Evolutionary conservation across 2,113 vertebrate species (phyloP).

Genomic region (Channa argus): DNA sequence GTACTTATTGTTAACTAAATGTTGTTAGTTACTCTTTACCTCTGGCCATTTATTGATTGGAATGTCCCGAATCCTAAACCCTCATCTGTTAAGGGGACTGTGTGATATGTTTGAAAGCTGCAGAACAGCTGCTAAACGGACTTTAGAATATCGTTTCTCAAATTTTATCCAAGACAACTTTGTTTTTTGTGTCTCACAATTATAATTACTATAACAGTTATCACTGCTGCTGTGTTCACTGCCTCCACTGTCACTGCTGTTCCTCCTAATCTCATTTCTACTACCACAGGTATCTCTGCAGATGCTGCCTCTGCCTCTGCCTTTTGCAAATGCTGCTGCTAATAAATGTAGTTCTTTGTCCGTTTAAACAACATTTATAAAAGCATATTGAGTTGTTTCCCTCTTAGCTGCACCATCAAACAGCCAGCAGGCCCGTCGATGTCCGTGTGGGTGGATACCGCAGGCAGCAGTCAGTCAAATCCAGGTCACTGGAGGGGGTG

Average conservation of each 20-base stretch:
- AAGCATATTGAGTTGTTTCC: slow-evolving; percentile 34
- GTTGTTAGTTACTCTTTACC: too few relatives aligned
- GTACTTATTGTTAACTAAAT: too few relatives aligned
- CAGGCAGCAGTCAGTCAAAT: slow-evolving; percentile 75
- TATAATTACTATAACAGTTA: too few relatives aligned
- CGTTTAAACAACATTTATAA: background rate
- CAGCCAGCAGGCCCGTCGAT: slow-evolving; percentile 33
- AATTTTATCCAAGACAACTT: too few relatives aligned
- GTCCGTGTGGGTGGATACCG: slow-evolving; percentile 56
- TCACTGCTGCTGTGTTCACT: background rate
- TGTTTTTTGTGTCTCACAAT: too few relatives aligned
- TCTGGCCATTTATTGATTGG: too few relatives aligned
- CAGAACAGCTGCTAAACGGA: background rate
- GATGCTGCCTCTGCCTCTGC: too few relatives aligned
- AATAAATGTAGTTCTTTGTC: background rate
- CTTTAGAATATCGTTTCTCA: background rate
- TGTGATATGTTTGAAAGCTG: background rate
- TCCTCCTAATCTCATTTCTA: background rate
- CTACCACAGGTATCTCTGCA: too few relatives aligned
- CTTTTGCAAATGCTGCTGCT: background rate
- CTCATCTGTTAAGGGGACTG: background rate
- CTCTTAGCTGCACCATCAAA: slow-evolving; percentile 35
- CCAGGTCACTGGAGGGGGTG: slow-evolving; percentile 67
- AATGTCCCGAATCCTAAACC: too few relatives aligned
- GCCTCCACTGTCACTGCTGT: background rate